Evolutionary conservation across 1,140 invertebrate genomes (phyloP), one percentile per base, ranked within the genome.

Genomic region (Lysiphlebus fabarum): DNA sequence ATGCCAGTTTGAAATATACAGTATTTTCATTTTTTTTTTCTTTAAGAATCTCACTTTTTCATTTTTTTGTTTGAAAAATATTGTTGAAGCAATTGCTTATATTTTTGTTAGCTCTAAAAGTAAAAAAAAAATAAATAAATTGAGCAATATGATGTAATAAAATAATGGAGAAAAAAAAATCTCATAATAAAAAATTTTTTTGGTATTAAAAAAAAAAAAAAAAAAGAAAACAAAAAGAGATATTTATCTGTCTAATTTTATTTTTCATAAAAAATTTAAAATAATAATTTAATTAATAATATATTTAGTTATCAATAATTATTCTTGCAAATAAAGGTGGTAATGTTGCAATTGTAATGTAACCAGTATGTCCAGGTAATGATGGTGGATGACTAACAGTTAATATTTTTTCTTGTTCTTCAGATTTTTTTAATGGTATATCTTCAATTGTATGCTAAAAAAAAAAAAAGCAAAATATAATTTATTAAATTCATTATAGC

Each of bases 351-450:
- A 96, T 92, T 26, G 95, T 97, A 40, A 98, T 82, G 80, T 92
- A 98, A 7, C 95, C 95, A 34, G 95, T 97, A 78, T 98, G 95
- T 0, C 95, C 95, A 9, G 93, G 88, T 71, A 87, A 85, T 60
- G 83, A 83, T 58, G 81, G 65, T 33, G 89, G 85, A 62, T 89
- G 86, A 6, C 86, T 75, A 0, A 85, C 86, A 40, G 90, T 87
- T 43, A 88, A 76, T 65, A 88, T 86, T 70, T 83, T 84, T 47
- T 76, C 74, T 62, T 78, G 70, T 53, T 83, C 77, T 66, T 76
- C 68, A 14, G 71, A 74, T 70, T 82, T 68, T 71, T 79, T 67
- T 69, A 78, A 67, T 61, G 74, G 37, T 65, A 80, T 70, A 76
- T 81, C 63, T 48, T 67, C 70, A 14, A 10, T 74, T 70, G n/a